Evolutionary conservation across 2,113 vertebrate species (phyloP), one percentile per base, ranked within the genome.

Genomic region (Rana temporaria): DNA sequence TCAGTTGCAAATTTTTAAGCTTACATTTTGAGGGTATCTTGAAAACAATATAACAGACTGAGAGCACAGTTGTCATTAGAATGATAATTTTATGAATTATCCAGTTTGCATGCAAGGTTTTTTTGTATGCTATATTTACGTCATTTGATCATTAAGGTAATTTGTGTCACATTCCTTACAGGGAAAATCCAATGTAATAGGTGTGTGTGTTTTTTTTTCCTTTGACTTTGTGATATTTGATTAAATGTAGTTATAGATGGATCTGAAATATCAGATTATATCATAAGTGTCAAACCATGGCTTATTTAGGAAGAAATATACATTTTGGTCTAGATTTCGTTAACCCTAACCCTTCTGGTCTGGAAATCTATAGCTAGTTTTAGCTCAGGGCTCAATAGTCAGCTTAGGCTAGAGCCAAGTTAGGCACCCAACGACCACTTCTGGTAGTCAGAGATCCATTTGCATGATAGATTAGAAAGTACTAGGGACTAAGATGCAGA

Each of bases 141-240:
- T 20, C 53, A 69, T 38, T 52, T 57, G 55, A 69, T 79, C 65
- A 67, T 59, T 69, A 69, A 79, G n/a, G 69, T 48, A 79, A 79
- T 79, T 79, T 60, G 14, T 38, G 65, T 59, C 65, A 34, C 76
- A 66, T 78, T 66, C 42, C 48, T 55, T 67, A 34, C 12, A 67
- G 30, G 55, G 17, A 22, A n/a, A 79, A 79, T 79, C 20, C 24
- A 57, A 69, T 69, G 14, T 69, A 79, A 69, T 79, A 69, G 69
- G 52, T 7, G 38, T 17, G 24, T n/a, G 12, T 65, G 18, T 77
- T 64, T 52, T 57, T 34, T 69, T 69, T 7, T 11, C 42, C 42
- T 12, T 11, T 48, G 42, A 67, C 32, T 69, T 60, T 42, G 5
- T 15, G 59, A 60, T 68, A 48, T 59, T 69, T 69, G 65, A 79